These are phyloP conservation scores for Andrena bucephala DNA, from an alignment of 2,888 invertebrate species.

Conservation along the genomic window DNA sequence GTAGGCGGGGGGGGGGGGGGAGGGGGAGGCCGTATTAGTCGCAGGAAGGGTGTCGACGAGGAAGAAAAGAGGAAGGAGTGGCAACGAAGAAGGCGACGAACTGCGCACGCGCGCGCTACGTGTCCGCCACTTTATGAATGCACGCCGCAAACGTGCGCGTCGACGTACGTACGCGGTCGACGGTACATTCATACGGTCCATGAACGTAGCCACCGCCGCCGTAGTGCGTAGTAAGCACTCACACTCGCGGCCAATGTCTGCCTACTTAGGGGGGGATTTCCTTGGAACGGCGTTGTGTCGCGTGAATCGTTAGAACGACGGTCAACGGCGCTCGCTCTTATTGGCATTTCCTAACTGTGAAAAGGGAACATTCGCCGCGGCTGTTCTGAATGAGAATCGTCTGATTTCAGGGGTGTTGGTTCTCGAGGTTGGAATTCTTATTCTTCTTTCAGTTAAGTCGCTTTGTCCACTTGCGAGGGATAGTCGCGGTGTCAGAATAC, in stretches of 20 bases:
- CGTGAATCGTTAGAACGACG: constrained; percentile 64
- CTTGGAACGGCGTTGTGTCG: constrained; percentile 51
- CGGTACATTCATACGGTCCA: constrained; percentile 71
- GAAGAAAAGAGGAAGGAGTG: constrained; percentile 64
- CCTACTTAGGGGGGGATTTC: constrained; percentile 47
- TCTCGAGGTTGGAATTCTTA: too few relatives aligned
- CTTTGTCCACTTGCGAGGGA: too few relatives aligned
- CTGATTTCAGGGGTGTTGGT: too few relatives aligned
- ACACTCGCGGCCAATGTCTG: constrained; percentile 57
- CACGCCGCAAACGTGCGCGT: constrained; percentile 70
- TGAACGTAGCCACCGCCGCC: constrained; percentile 61
- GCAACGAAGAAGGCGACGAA: constrained; percentile 63
- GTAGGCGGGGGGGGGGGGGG: not conserved
- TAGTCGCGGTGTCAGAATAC: too few relatives aligned
- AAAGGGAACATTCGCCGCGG: not conserved
- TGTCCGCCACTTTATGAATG: constrained; percentile 81
- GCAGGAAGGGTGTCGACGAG: constrained; percentile 60
- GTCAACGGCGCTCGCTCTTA: constrained; percentile 42
- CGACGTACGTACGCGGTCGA: constrained; percentile 67
- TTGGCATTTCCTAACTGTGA: constrained; percentile 1
- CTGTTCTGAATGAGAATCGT: not conserved
- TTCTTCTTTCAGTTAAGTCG: too few relatives aligned
- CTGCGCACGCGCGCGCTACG: constrained; percentile 78
- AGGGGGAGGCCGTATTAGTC: constrained; percentile 40
- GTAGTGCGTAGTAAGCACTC: constrained; percentile 69